A percentile compares a stretch with the other conserved stretches of the same genome.
phyloP scores from a whole-genome alignment of 2,888 invertebrate species.

The Cataglyphis cursor region DNA sequence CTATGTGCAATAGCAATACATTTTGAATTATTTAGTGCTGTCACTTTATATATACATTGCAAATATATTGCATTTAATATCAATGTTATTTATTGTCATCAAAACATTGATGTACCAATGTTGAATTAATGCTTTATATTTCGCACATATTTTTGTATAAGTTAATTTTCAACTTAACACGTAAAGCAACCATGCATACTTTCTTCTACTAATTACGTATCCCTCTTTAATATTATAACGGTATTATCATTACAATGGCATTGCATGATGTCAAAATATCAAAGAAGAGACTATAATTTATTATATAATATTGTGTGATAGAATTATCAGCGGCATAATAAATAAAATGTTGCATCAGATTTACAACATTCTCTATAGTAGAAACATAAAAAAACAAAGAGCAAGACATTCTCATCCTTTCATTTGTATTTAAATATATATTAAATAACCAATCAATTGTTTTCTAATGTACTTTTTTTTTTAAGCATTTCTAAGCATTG shows the following conservation, averaged over 20 bases:
- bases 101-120: slow-evolving; percentile 28
- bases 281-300: slow-evolving; percentile 68
- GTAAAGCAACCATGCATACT: slow-evolving; percentile 62
- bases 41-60: background rate
- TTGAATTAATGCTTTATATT: slow-evolving; percentile 63
- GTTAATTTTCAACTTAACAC: slow-evolving; percentile 71
- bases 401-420: background rate
- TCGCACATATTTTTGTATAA: slow-evolving; percentile 79
- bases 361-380: slow-evolving; percentile 61
- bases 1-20: slow-evolving; percentile 15
- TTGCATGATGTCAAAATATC: slow-evolving; percentile 70
- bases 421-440: background rate
- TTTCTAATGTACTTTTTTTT: background rate
- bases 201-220: slow-evolving; percentile 62
- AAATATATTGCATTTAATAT: slow-evolving; percentile 18
- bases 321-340: slow-evolving; percentile 82
- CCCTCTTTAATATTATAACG: slow-evolving; percentile 61
- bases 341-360: slow-evolving; percentile 80
- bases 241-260: slow-evolving; percentile 67
- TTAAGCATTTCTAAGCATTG: background rate
- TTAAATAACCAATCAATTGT: background rate
- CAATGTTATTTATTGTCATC: background rate
- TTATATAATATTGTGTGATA: slow-evolving; percentile 81
- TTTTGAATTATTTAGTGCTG: background rate
- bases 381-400: background rate